Conservation (phyloP, 1,140 invertebrate species). For the Drosophila setifemur region DNA sequence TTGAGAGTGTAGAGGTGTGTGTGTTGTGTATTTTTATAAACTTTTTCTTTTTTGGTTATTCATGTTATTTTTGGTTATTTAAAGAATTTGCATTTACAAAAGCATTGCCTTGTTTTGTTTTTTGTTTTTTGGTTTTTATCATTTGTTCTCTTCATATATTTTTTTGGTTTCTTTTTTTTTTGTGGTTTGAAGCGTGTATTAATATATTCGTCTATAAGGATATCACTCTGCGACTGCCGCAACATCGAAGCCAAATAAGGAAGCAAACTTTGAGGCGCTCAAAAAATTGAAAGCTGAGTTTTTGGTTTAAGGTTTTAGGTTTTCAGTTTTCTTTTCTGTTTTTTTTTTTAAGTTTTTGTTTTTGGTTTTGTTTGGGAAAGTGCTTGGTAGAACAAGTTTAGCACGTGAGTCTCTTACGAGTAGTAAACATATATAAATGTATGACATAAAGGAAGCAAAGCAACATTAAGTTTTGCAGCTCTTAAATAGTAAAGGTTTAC, state of each 20-base stretch:
- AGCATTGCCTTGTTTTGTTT: conserved; percentile 33
- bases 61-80: conserved; percentile 42
- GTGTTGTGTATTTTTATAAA: conserved; percentile 45
- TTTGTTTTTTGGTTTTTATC: conserved; percentile 11
- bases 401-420: conserved; percentile 35
- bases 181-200: conserved; percentile 72
- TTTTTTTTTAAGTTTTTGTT: not conserved
- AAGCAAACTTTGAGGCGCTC: conserved; percentile 64
- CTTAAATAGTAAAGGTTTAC: conserved; percentile 41
- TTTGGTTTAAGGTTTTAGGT: not conserved
- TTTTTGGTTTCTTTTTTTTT: conserved; percentile 23
- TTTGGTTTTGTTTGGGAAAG: conserved; percentile 5
- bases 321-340: conserved; percentile 6
- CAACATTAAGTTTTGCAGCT: conserved; percentile 38
- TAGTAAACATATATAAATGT: conserved; percentile 16
- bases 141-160: conserved; percentile 25
- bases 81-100: conserved; percentile 68
- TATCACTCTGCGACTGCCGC: conserved; percentile 68
- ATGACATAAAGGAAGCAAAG: conserved; percentile 38
- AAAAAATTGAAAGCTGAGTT: conserved; percentile 40
- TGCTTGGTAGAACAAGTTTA: conserved; percentile 31
- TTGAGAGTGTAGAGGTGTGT: conserved; percentile 28
- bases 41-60: conserved; percentile 52
- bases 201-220: conserved; percentile 79
- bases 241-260: conserved; percentile 72